Base-by-base conservation (phyloP, 30 jellyfish, hydroid and myxozoan genomes). In the Pelagia noctiluca region DNA sequence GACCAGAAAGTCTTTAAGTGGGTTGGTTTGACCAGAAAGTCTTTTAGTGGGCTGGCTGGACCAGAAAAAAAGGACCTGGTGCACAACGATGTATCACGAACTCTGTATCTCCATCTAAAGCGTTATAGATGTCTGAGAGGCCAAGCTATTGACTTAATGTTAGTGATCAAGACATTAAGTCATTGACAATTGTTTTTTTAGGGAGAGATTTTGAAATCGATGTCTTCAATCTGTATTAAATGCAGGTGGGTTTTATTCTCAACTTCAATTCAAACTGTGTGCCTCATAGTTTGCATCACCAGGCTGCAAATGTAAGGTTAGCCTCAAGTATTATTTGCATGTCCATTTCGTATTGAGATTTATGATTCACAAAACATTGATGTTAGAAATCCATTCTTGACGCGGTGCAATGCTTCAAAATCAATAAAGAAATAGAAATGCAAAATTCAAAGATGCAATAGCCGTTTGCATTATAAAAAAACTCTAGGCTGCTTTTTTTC, bases 201-300 rank as follows among this genome's bases (percentile, higher is more conserved):
- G 95, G 92, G 83, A 46, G 88, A 82, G 29, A 64, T 90, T 34
- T 48, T 90, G 64, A 83, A 64, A 38, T 77, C 97, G 12, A 52
- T 90, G 63, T 76, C 97, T 67, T 80, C 95, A 16, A 48, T 83
- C 3, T 76, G 84, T 42, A 53, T 47, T 42, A 90, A 83, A 50
- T 90, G 97, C 95, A 80, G 78, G 97, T 90, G 46, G 52, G 91
- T 77, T 2, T 24, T 26, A 72, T 48, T 21, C 21, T 21, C n/a
- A n/a, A n/a, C n/a, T n/a, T n/a, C n/a, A n/a, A n/a, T n/a, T n/a
- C n/a, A n/a, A n/a, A n/a, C n/a, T n/a, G n/a, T n/a, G n/a, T n/a
- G n/a, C n/a, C n/a, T n/a, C n/a, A n/a, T n/a, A 11, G 37, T 12
- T 50, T n/a, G 23, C 10, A 21, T 32, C 35, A 22, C 1, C 12